These are phyloP conservation scores for Mycteria americana DNA, from an alignment of 2,797 vertebrate species.

Conservation along the genomic window DNA sequence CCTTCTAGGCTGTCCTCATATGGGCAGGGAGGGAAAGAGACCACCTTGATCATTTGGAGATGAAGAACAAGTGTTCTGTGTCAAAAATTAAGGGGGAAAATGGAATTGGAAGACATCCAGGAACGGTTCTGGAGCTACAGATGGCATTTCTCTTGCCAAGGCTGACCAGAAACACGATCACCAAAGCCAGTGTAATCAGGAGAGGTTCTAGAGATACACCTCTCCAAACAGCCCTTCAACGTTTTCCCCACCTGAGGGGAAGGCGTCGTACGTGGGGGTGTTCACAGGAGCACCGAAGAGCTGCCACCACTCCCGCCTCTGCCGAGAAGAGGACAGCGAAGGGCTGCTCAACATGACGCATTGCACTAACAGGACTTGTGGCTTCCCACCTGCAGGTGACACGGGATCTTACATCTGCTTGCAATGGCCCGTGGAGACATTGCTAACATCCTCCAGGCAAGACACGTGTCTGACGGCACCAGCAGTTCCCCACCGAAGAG, in stretches of 20 bases:
- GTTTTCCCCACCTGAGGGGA: background rate
- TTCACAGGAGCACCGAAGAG: background rate
- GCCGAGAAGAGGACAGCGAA: fast-evolving
- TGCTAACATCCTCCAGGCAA: background rate
- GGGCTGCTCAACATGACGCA: fast-evolving
- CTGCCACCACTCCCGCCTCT: background rate
- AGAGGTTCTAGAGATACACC: background rate
- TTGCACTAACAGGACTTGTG: background rate
- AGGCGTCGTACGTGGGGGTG: fast-evolving
- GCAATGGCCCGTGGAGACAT: fast-evolving
- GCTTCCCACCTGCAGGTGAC: background rate
- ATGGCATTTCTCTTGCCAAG: background rate
- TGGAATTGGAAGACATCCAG: background rate
- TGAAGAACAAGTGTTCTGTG: background rate
- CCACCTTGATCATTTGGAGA: background rate
- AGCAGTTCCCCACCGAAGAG: background rate
- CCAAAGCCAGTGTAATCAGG: background rate
- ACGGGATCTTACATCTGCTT: background rate
- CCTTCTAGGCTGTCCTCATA: background rate
- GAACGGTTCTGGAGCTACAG: background rate
- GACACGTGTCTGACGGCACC: background rate
- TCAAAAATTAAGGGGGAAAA: background rate
- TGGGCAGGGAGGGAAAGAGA: background rate
- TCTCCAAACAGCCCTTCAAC: background rate
- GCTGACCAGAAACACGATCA: background rate